Evolutionary conservation across 2,888 invertebrate species (phyloP).

Genomic region (Metallyticus violacea): DNA sequence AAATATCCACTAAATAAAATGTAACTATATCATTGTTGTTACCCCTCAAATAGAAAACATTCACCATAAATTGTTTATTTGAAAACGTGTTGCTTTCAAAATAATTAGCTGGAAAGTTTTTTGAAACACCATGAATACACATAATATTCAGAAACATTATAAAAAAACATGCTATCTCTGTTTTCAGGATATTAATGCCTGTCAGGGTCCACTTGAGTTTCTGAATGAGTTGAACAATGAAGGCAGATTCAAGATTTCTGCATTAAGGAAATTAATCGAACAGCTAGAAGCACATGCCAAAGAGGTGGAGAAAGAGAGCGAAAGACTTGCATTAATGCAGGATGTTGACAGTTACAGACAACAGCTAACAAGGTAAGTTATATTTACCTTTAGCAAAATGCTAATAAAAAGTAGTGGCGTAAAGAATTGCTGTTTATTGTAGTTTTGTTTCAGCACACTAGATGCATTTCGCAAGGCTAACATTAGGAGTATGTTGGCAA

Average conservation of each 20-base stretch:
- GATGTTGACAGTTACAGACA: constrained; percentile 69
- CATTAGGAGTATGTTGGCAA: constrained; percentile 70
- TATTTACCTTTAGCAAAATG: neutral
- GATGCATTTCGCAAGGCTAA: constrained; percentile 79
- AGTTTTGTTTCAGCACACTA: constrained; percentile 55
- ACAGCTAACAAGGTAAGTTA: constrained; percentile 60
- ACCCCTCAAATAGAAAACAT: too few relatives aligned
- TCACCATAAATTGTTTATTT: too few relatives aligned
- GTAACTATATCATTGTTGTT: too few relatives aligned
- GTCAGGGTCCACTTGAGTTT: constrained; percentile 65
- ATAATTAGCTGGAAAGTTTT: too few relatives aligned
- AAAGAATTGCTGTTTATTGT: neutral
- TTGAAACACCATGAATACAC: too few relatives aligned
- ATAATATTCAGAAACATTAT: too few relatives aligned
- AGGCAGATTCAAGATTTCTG: constrained; percentile 66
- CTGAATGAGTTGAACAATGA: constrained; percentile 72
- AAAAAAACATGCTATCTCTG: too few relatives aligned
- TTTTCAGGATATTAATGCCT: constrained; percentile 73
- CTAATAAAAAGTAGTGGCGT: too few relatives aligned
- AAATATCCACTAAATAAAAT: too few relatives aligned
- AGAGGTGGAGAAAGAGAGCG: constrained; percentile 57
- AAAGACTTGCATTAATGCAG: constrained; percentile 51
- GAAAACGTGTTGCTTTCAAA: too few relatives aligned
- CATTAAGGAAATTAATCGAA: constrained; percentile 67
- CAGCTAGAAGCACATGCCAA: constrained; percentile 64